These are phyloP conservation scores for Harpegnathos saltator DNA, from an alignment of 1,140 invertebrate species.

Conservation along the genomic window DNA sequence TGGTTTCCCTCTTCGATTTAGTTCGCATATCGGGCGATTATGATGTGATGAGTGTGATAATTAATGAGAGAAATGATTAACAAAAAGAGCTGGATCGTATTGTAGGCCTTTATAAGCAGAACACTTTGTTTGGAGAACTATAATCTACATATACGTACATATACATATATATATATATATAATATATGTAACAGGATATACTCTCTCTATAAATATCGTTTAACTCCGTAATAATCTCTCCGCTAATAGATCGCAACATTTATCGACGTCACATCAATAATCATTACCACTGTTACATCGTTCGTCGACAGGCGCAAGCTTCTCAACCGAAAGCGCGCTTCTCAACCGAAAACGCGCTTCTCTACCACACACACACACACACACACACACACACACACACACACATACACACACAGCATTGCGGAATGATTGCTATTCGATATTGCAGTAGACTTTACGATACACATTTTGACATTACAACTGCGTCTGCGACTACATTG, in stretches of 20 bases:
- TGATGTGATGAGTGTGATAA: slow-evolving; percentile 24
- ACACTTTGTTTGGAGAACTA: slow-evolving; percentile 79
- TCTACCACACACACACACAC: slow-evolving; percentile 46
- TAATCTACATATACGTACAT: slow-evolving; percentile 81
- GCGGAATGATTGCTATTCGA: slow-evolving; percentile 40
- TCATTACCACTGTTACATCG: slow-evolving; percentile 58
- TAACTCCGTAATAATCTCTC: slow-evolving; percentile 80
- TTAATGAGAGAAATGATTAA: slow-evolving; percentile 53
- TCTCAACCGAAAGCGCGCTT: slow-evolving; percentile 75
- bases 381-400: background rate
- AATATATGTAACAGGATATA: slow-evolving; percentile 75
- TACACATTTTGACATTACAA: slow-evolving; percentile 43
- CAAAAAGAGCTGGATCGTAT: slow-evolving; percentile 62
- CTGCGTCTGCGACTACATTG: slow-evolving; percentile 52
- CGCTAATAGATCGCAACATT: slow-evolving; percentile 76
- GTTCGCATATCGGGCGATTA: background rate
- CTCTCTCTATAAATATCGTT: slow-evolving; percentile 81
- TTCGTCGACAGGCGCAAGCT: slow-evolving; percentile 78
- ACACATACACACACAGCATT: background rate
- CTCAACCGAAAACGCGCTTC: slow-evolving; percentile 73
- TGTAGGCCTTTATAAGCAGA: slow-evolving; percentile 83
- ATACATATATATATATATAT: slow-evolving; percentile 76
- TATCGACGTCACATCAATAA: slow-evolving; percentile 77
- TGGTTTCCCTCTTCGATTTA: slow-evolving; percentile 1
- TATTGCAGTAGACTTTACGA: slow-evolving; percentile 53